A percentile compares a stretch with the other conserved stretches of the same genome.
These are phyloP conservation scores for Psittacula derbiana DNA, from an alignment of 2,797 vertebrate genomes.

Conservation along the genomic window DNA sequence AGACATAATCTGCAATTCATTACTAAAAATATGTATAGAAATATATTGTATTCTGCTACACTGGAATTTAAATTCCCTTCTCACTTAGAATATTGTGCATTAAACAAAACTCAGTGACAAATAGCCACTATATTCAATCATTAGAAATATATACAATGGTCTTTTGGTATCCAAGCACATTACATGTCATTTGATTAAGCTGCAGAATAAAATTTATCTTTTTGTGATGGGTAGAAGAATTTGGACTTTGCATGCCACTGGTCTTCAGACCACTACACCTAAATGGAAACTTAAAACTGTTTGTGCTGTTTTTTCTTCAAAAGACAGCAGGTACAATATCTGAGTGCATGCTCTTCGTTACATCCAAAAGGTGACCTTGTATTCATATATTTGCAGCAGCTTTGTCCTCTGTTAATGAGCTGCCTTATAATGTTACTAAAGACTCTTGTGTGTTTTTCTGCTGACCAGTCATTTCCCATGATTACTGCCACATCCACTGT, in stretches of 20 bases:
- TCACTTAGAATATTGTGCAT: not conserved
- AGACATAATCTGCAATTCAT: not conserved
- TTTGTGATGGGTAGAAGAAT: not conserved
- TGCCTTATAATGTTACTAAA: constrained; percentile 28
- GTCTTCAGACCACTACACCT: not conserved
- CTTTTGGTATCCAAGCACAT: not conserved
- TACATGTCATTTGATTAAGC: not conserved
- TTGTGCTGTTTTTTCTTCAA: not conserved
- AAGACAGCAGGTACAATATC: not conserved
- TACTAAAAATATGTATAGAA: not conserved
- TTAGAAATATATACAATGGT: not conserved
- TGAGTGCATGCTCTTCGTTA: not conserved
- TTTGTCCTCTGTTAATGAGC: constrained; percentile 42
- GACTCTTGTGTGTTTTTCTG: constrained; percentile 14
- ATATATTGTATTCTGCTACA: not conserved
- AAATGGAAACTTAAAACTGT: not conserved
- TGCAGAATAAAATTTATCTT: not conserved
- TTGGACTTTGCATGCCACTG: not conserved
- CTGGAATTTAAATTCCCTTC: not conserved
- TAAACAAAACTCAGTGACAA: not conserved
- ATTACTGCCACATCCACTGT: not conserved
- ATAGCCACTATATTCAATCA: not conserved
- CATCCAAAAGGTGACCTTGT: not conserved
- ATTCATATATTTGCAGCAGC: not conserved
- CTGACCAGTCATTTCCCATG: not conserved